These are phyloP conservation scores for Encarsia formosa DNA, from an alignment of 2,888 invertebrate species.

Conservation along the genomic window DNA sequence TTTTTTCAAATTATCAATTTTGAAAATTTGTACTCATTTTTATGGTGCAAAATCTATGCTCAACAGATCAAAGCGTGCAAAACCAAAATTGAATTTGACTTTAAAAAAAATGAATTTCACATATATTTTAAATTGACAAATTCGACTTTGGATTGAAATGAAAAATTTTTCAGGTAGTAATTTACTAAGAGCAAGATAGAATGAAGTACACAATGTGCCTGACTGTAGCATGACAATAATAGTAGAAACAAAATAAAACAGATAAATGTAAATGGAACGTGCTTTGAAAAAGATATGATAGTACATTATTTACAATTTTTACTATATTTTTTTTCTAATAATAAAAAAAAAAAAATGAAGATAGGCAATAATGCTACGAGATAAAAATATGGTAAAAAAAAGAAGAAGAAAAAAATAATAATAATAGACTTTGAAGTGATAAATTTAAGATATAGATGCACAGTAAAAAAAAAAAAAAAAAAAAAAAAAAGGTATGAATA, in stretches of 20 bases:
- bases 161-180: too few relatives aligned
- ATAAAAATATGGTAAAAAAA: conserved; percentile 12
- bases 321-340: too few relatives aligned
- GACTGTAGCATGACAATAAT: conserved; percentile 4
- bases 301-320: too few relatives aligned
- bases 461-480: conserved; percentile 5
- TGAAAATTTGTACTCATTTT: neutral
- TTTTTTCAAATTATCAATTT: neutral
- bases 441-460: too few relatives aligned
- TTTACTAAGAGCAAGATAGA: too few relatives aligned
- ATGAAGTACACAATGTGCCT: conserved; percentile 13
- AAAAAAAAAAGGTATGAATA: neutral
- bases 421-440: conserved; percentile 10
- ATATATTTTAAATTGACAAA: too few relatives aligned
- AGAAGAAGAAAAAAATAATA: conserved; percentile 8
- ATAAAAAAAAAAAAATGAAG: conserved; percentile 3
- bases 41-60: conserved; percentile 2
- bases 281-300: conserved; percentile 16
- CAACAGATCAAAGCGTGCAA: conserved; percentile 16
- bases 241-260: conserved; percentile 8
- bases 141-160: too few relatives aligned
- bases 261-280: conserved; percentile 14
- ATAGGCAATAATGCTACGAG: neutral
- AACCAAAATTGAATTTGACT: conserved; percentile 14
- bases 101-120: too few relatives aligned